A percentile compares a stretch with the other conserved stretches of the same genome.
phyloP scores from a whole-genome alignment of 92 coral and sea anemone genomes.

The Heliopora coerulea region DNA sequence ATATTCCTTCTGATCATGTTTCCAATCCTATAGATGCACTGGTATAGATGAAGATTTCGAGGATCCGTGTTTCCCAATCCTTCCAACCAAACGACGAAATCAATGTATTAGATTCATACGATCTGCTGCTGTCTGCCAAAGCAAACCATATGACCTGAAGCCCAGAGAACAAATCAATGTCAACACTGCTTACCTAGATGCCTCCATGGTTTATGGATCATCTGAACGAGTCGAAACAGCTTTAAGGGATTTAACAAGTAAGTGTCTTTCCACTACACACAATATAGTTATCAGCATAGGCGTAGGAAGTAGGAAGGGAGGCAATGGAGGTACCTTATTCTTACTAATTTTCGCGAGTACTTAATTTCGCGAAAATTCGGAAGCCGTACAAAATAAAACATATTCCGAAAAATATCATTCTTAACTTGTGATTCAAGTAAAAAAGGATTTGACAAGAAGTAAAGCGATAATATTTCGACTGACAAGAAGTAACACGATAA shows the following conservation, averaged over 20 bases:
- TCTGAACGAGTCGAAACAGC: neutral
- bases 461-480: too few relatives aligned
- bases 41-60: slow-evolving; percentile 1
- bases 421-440: too few relatives aligned
- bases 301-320: too few relatives aligned
- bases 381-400: too few relatives aligned
- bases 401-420: too few relatives aligned
- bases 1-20: too few relatives aligned
- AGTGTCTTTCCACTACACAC: neutral
- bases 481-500: too few relatives aligned
- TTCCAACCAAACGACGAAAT: neutral
- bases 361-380: too few relatives aligned
- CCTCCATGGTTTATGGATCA: neutral
- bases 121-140: slow-evolving; percentile 19
- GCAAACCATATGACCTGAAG: neutral
- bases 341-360: too few relatives aligned
- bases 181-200: slow-evolving; percentile 9
- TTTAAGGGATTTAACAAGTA: slow-evolving; percentile 14
- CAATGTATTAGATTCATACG: slow-evolving; percentile 16
- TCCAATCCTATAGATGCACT: slow-evolving; percentile 1
- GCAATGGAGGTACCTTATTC: too few relatives aligned
- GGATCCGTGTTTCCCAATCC: slow-evolving; percentile 4
- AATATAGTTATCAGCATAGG: too few relatives aligned
- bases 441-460: too few relatives aligned
- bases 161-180: slow-evolving; percentile 19